These are phyloP conservation scores for Chloromyia formosa DNA, from an alignment of 2,888 invertebrate species.

Conservation along the genomic window DNA sequence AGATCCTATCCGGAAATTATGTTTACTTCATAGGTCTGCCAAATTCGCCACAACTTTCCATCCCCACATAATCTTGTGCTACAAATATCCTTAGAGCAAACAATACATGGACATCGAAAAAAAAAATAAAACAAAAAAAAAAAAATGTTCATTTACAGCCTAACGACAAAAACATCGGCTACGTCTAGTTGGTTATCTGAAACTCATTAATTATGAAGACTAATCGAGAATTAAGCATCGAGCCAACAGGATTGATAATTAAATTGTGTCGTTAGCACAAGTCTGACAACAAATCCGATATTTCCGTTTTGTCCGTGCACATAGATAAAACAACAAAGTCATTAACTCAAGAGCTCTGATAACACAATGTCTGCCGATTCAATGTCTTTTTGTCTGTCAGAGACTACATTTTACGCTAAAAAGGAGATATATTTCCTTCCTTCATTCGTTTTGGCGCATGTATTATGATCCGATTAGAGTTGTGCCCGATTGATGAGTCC, in stretches of 20 bases:
- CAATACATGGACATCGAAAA: no score
- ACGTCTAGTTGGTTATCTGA: neutral
- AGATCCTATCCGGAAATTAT: no score
- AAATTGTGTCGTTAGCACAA: conserved; percentile 22
- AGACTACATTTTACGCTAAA: no score
- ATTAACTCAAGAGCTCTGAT: conserved; percentile 31
- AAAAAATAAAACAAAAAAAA: no score
- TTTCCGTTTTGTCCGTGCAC: neutral
- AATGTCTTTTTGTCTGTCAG: no score
- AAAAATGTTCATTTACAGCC: no score
- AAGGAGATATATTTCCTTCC: neutral
- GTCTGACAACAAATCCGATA: neutral
- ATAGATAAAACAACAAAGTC: conserved; percentile 26
- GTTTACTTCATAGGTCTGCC: no score
- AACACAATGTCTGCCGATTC: neutral
- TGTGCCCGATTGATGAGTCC: conserved; percentile 15
- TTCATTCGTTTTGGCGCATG: conserved; percentile 17
- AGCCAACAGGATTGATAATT: conserved; percentile 36
- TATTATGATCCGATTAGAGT: conserved; percentile 33
- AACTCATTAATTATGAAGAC: conserved; percentile 39
- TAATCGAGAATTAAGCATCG: conserved; percentile 32
- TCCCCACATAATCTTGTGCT: no score
- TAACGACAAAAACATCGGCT: no score
- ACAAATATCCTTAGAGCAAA: no score
- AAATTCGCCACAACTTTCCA: no score